Evolutionary conservation across 2,888 invertebrate species (phyloP), one percentile per base, ranked within the genome.

Genomic region (Parochlus steinenii): DNA sequence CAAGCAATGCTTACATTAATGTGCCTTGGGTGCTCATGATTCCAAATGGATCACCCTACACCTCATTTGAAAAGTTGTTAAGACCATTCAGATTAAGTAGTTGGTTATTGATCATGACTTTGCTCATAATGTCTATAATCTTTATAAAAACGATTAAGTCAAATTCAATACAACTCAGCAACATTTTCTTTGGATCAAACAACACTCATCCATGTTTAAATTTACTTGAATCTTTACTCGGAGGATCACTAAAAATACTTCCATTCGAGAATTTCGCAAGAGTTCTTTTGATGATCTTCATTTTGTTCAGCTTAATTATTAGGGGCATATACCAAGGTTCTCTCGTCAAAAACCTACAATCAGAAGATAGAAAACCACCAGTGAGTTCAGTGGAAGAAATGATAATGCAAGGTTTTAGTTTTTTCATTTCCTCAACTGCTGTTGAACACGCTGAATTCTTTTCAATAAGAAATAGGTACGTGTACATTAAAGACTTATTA

Each of bases 11-110:
- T 14, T 34, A 34, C 8, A 27, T 15, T 19, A 15, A 27, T 14
- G 34, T 34, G 19, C 27, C 34, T n/a, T 34, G 27, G n/a, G 22
- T 34, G 3, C 8, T 34, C n/a, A 34, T 34, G 15, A 28, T 34
- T 1, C 34, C 34, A 20, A 27, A 27, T 8, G 34, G 34, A 34
- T 6, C 7, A 5, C 14, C 20, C 2, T 20, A 27, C 6, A 4
- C 34, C 6, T 25, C 34, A 17, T 28, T 34, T 8, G 34, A 34
- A 16, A 34, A 34, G 6, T 28, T 34, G 15, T 34, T 34, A 7
- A 26, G 27, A n/a, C 34, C 34, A 19, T 34, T 34, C 28, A 14
- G 20, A 14, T 11, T 28, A 8, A 4, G 8, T 8, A 28, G 27
- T 17, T 34, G 34, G 34, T 19, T 34, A 1, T n/a, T 34, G 6